Evolutionary conservation across 1,140 invertebrate genomes (phyloP), one percentile per base, ranked within the genome.

Genomic region (Saccostrea cuccullata): DNA sequence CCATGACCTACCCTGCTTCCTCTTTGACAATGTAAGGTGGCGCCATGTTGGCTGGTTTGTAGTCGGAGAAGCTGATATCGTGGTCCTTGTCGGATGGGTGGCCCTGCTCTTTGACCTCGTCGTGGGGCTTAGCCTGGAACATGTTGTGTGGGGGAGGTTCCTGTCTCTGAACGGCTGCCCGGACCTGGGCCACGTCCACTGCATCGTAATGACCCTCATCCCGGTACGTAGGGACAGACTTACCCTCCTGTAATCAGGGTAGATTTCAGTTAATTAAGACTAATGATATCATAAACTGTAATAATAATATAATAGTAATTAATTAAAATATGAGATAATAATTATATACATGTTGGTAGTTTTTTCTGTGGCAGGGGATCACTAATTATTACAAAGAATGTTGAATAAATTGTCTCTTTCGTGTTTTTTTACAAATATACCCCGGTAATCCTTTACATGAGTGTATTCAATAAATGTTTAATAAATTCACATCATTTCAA

Each of bases 11-110:
- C 88, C 40, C 88, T 20, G 70, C 82, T 4, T 87, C 88, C 17
- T 89, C 88, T 85, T 89, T 89, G 15, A 86, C 82, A n/a, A 89
- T 64, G 73, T 84, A 89, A 26, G 88, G 88, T 26, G 85, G 88
- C 12, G 84, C 36, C 13, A 89, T 77, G 15, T 60, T 40, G 5
- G 88, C 55, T 8, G 88, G 40, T 36, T 83, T 77, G 30, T 36
- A 77, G 12, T 77, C 26, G 1, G 70, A 36, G 70, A 17, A 77
- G 58, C 26, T 85, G 55, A 82, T n/a, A 20, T 67, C 84, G 30
- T 86, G 12, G 20, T 23, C 64, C 47, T 86, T 86, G 1, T 73
- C 23, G 4, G 85, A 5, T n/a, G 12, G 26, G 4, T 17, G 20
- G 15, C 13, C 30, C 70, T 70, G 70, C 17, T 89, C 55, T 55